Evolutionary conservation across 2,888 invertebrate genomes (phyloP).

Genomic region (Tricholauxania praeusta): DNA sequence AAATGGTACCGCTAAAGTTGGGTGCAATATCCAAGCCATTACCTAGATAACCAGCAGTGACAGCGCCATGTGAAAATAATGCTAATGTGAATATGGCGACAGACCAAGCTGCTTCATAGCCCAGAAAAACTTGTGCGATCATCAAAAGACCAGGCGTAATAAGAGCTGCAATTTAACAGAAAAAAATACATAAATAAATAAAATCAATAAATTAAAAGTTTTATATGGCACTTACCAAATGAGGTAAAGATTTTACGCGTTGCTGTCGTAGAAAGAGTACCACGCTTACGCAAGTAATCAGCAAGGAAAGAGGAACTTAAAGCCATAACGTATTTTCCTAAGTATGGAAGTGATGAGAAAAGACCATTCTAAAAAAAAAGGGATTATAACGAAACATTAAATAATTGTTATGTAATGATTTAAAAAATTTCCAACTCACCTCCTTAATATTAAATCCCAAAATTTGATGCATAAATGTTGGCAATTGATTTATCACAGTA

Average conservation of each 20-base stretch:
- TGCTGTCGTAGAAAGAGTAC: conserved; percentile 78
- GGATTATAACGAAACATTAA: not conserved
- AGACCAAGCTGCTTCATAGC: conserved; percentile 78
- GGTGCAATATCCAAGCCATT: conserved; percentile 91
- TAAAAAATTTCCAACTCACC: conserved; percentile 68
- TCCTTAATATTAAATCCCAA: conserved; percentile 82
- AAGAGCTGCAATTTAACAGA: conserved; percentile 69
- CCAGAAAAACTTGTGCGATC: conserved; percentile 79
- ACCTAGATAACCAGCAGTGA: conserved; percentile 87
- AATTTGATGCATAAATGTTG: conserved; percentile 87
- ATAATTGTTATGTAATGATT: not conserved
- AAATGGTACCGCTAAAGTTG: conserved; percentile 89
- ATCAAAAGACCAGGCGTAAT: conserved; percentile 78
- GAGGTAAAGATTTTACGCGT: conserved; percentile 79
- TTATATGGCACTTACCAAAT: conserved; percentile 69
- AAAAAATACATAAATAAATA: conserved; percentile 12
- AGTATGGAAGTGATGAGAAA: conserved; percentile 85
- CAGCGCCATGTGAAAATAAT: conserved; percentile 86
- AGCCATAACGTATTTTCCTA: conserved; percentile 88
- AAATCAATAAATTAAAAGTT: not conserved
- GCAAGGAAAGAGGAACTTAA: conserved; percentile 80
- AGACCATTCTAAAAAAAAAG: conserved; percentile 77
- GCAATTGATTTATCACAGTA: conserved; percentile 88
- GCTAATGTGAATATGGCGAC: conserved; percentile 84
- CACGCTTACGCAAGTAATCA: conserved; percentile 77